Evolutionary conservation across 2,888 invertebrate species (phyloP), one percentile per base, ranked within the genome.

Genomic region (Scaptomyza tumidula): DNA sequence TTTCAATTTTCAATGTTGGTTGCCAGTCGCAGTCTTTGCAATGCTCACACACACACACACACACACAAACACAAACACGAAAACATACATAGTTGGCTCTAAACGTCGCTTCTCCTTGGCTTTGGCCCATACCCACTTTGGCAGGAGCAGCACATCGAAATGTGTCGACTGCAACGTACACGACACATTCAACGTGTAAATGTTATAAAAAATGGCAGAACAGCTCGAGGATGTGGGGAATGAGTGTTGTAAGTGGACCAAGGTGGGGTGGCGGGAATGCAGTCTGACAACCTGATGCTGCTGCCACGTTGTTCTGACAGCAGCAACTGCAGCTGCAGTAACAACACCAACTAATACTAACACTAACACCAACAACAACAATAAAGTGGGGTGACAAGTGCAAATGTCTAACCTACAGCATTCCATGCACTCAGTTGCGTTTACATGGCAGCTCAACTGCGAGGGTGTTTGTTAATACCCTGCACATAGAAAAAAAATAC

Each of bases 111-210:
- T 27, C 31, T 29, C 33, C 27, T 16, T 52, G 39, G 35, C 27
- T 39, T 19, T 41, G 33, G 14, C 43, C 13, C 24, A 29, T 10
- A 6, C 6, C n/a, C 43, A 11, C n/a, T 50, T 16, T 33, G 5
- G 13, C 9, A 35, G 35, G 0, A 3, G 35, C 7, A 35, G 35
- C 35, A 13, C 56, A 57, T 49, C 63, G 61, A 65, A 84, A 84
- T 70, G 70, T 75, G 73, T 71, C 56, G 62, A 66, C 66, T 67
- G 73, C 69, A 68, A 13, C 48, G 58, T 19, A 63, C 65, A 61
- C 52, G 69, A 74, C 59, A 74, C 59, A 71, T 72, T 68, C 66
- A 77, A 60, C 56, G 79, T 72, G 82, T 85, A 87, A 83, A 83
- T 74, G 85, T 68, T 65, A 76, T 76, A 81, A 78, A 87, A 81